A percentile compares a stretch with the other conserved stretches of the same genome.
Conservation (phyloP, 2,888 invertebrate species). For the Syritta pipiens region DNA sequence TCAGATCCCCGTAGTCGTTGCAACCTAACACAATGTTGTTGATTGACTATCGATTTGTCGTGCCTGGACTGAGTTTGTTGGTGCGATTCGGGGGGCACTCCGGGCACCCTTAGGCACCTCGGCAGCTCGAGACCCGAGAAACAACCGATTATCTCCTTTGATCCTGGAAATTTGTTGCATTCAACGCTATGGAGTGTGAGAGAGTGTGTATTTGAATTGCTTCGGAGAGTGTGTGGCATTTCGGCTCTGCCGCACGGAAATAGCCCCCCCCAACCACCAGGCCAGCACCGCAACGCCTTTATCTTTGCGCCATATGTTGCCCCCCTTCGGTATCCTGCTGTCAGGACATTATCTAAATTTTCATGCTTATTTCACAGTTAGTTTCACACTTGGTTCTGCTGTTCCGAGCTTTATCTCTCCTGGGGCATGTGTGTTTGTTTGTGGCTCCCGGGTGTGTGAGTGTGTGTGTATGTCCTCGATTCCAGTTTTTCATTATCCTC, state of each 20-base stretch:
- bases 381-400: conserved; percentile 36
- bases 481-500: conserved; percentile 18
- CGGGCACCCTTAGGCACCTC: neutral
- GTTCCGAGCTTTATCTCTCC: conserved; percentile 52
- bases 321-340: conserved; percentile 4
- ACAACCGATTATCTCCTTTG: conserved; percentile 52
- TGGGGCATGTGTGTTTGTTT: conserved; percentile 14
- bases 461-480: conserved; percentile 41
- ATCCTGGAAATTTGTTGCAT: conserved; percentile 59
- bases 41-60: conserved; percentile 68
- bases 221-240: neutral
- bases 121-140: neutral
- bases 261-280: neutral
- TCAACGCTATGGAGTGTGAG: neutral
- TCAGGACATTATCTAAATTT: conserved; percentile 47
- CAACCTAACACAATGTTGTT: conserved; percentile 58
- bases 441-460: no score
- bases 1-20: conserved; percentile 48
- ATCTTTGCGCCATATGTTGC: conserved; percentile 58
- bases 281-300: conserved; percentile 11
- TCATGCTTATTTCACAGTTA: conserved; percentile 55
- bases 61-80: conserved; percentile 8
- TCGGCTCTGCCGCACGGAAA: no score
- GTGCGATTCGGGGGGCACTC: neutral
- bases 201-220: neutral